Conservation (phyloP, 2,113 vertebrate species). For the Podarcis raffonei region DNA sequence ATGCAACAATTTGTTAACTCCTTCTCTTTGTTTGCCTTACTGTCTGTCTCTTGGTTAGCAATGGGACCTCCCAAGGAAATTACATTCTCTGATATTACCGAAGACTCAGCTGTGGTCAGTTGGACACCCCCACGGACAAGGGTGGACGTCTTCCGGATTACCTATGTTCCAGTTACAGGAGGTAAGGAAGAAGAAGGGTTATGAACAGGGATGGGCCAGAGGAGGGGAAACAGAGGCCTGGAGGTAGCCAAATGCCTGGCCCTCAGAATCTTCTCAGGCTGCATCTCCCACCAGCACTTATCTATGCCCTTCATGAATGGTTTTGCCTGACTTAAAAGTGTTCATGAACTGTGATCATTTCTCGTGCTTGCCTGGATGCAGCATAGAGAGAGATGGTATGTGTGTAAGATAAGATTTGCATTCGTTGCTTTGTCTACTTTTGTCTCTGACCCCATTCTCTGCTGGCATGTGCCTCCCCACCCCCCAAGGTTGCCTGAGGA, state of each 20-base stretch:
- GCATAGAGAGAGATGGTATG: too few species aligned
- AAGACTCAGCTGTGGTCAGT: slow-evolving; percentile 87
- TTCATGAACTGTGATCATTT: too few species aligned
- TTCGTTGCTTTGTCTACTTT: too few species aligned
- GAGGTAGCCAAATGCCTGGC: neutral
- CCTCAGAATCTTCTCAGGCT: too few species aligned
- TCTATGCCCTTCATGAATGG: too few species aligned
- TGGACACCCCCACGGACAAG: slow-evolving; percentile 82
- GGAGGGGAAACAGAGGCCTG: neutral
- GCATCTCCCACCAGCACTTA: too few species aligned
- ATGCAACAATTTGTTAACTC: neutral
- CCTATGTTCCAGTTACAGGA: slow-evolving; percentile 85
- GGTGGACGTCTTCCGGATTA: slow-evolving; percentile 86
- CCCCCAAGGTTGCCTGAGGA: too few species aligned
- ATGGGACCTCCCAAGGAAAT: slow-evolving; percentile 89
- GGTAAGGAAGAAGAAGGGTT: slow-evolving; percentile 71
- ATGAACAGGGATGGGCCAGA: neutral
- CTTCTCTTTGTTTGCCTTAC: slow-evolving; percentile 24
- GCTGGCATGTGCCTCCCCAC: too few species aligned
- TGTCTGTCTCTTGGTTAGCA: slow-evolving; percentile 68
- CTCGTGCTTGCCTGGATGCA: too few species aligned
- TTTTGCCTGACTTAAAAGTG: too few species aligned
- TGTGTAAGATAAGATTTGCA: too few species aligned
- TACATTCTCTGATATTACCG: slow-evolving; percentile 91
- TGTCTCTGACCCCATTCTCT: too few species aligned